Conservation (phyloP, 30 jellyfish, hydroid and myxozoan species). For the Hydra vulgaris region DNA sequence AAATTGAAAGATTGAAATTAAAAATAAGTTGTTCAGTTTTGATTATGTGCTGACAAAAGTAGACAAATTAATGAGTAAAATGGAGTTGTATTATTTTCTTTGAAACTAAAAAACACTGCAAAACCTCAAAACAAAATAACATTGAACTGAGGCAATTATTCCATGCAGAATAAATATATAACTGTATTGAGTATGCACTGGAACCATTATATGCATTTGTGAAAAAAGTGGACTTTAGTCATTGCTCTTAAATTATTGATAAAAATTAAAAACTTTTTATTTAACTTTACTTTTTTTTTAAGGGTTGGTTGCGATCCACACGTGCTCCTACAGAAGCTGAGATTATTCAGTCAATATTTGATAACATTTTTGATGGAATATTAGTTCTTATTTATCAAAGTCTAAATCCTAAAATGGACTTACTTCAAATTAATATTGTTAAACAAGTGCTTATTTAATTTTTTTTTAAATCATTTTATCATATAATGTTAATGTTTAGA, state of each 20-base stretch:
- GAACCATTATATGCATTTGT: background rate
- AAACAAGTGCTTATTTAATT: conserved; percentile 44
- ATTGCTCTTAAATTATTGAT: no score
- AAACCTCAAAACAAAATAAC: background rate
- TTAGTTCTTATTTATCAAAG: conserved; percentile 45
- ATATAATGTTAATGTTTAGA: background rate
- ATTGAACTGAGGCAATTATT: background rate
- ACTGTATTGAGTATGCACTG: background rate
- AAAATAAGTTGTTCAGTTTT: background rate
- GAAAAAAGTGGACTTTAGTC: background rate
- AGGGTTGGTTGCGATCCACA: conserved; percentile 88
- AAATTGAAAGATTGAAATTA: background rate
- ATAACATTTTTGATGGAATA: conserved; percentile 45
- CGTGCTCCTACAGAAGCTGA: conserved; percentile 81
- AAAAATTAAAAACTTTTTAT: no score
- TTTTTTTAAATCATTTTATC: background rate
- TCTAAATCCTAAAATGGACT: conserved; percentile 80
- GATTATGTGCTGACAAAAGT: background rate
- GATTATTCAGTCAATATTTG: conserved; percentile 33
- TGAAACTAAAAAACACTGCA: background rate
- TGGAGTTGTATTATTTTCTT: background rate
- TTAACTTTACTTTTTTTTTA: background rate
- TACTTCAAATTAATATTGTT: conserved; percentile 60
- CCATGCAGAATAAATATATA: background rate
- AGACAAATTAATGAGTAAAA: background rate